Conservation (phyloP, 2,113 vertebrate species). For the Ondatra zibethicus region DNA sequence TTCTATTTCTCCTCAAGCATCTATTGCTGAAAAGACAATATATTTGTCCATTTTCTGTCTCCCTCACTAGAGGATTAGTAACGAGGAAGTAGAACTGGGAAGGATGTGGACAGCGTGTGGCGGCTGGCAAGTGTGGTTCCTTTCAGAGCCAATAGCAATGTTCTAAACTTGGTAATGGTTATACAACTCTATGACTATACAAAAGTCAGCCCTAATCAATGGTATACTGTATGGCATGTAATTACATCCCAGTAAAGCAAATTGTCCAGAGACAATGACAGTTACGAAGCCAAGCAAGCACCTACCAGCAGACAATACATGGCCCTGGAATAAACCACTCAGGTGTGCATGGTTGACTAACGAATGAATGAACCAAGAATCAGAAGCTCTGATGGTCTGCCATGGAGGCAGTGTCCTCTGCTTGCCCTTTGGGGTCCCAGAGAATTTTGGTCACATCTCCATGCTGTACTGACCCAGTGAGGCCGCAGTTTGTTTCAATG, state of each 20-base stretch:
- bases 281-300: not conserved
- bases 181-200: not conserved
- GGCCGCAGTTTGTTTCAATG: not conserved
- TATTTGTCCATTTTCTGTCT: not conserved
- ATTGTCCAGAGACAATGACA: not conserved
- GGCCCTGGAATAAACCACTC: not conserved
- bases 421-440: not conserved
- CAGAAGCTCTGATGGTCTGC: not conserved
- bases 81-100: not conserved
- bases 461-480: not conserved
- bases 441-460: not conserved
- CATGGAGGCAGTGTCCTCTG: not conserved
- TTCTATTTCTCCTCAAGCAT: not conserved
- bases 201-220: not conserved
- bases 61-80: too few relatives aligned
- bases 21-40: not conserved
- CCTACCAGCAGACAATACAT: not conserved
- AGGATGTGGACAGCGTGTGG: fast-evolving
- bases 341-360: not conserved
- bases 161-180: not conserved
- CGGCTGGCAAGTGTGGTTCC: not conserved
- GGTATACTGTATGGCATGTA: not conserved
- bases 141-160: not conserved
- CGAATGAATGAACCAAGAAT: not conserved
- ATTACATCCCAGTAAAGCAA: slow-evolving; percentile 24